phyloP scores from a whole-genome alignment of 2,888 invertebrate species.

The Tyria jacobaeae region DNA sequence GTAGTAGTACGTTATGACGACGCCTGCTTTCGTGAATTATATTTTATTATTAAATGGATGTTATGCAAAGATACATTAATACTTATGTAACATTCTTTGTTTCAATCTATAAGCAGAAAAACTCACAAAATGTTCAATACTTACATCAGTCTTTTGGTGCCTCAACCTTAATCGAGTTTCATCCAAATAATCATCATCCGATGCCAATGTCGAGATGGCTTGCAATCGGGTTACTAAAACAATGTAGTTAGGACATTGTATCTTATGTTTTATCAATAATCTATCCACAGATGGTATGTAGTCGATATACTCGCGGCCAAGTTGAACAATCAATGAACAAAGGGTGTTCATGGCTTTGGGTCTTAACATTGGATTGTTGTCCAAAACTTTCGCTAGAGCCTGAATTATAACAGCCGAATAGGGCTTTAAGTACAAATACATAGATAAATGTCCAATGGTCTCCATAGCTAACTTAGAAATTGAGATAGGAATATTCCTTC shows the following conservation, averaged over 20 bases:
- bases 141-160: slow-evolving; percentile 90
- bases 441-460: slow-evolving; percentile 96
- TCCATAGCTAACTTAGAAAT: slow-evolving; percentile 92
- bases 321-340: slow-evolving; percentile 94
- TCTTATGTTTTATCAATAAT: slow-evolving; percentile 92
- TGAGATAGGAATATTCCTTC: slow-evolving; percentile 92
- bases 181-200: slow-evolving; percentile 91
- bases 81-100: too few relatives aligned
- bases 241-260: slow-evolving; percentile 92
- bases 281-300: slow-evolving; percentile 97
- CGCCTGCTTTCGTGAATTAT: too few relatives aligned
- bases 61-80: too few relatives aligned
- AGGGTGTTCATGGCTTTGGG: slow-evolving; percentile 96
- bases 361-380: slow-evolving; percentile 92
- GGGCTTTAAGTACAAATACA: slow-evolving; percentile 96
- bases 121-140: slow-evolving; percentile 41
- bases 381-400: slow-evolving; percentile 94
- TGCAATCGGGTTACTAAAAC: slow-evolving; percentile 91
- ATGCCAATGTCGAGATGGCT: slow-evolving; percentile 91
- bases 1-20: too few relatives aligned
- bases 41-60: too few relatives aligned
- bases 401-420: slow-evolving; percentile 97
- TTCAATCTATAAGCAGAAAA: neutral
- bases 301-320: slow-evolving; percentile 96
- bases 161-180: slow-evolving; percentile 88